These are phyloP conservation scores for Syngnathus rostellatus DNA, from an alignment of 2,797 vertebrate genomes.

Conservation along the genomic window DNA sequence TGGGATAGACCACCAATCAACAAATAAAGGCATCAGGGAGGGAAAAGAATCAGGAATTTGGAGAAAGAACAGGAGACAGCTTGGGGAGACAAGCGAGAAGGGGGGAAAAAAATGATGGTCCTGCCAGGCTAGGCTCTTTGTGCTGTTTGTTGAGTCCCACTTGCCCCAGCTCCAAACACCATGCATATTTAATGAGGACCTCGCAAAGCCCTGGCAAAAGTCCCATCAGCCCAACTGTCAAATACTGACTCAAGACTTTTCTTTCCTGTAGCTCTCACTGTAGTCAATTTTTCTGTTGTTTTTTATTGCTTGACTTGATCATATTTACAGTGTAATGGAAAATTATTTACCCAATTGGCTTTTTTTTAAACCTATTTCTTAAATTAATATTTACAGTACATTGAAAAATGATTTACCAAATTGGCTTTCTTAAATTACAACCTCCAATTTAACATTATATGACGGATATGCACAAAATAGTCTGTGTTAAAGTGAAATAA, in stretches of 20 bases:
- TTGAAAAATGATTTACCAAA: background rate
- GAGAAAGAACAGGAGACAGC: background rate
- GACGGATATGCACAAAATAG: background rate
- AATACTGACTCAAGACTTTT: constrained; percentile 35
- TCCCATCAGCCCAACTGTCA: constrained; percentile 5
- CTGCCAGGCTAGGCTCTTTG: constrained; percentile 16
- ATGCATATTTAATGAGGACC: constrained; percentile 66
- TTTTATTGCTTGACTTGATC: background rate
- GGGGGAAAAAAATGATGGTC: background rate
- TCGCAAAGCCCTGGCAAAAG: constrained; percentile 59
- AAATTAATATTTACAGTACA: background rate
- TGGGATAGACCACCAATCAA: background rate
- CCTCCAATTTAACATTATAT: background rate
- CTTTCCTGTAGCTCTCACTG: constrained; percentile 11
- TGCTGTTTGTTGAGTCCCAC: constrained; percentile 59
- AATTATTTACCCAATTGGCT: background rate
- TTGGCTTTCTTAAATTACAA: background rate
- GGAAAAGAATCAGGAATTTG: background rate
- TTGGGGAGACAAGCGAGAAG: background rate
- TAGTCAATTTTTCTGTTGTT: constrained; percentile 19
- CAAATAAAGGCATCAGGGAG: background rate
- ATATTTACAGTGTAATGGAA: background rate
- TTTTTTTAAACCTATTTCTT: background rate
- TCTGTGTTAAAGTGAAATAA: background rate
- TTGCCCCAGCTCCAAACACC: constrained; percentile 56